Evolutionary conservation across 92 coral and sea anemone species (phyloP).

Genomic region (Palythoa caribaeorum): DNA sequence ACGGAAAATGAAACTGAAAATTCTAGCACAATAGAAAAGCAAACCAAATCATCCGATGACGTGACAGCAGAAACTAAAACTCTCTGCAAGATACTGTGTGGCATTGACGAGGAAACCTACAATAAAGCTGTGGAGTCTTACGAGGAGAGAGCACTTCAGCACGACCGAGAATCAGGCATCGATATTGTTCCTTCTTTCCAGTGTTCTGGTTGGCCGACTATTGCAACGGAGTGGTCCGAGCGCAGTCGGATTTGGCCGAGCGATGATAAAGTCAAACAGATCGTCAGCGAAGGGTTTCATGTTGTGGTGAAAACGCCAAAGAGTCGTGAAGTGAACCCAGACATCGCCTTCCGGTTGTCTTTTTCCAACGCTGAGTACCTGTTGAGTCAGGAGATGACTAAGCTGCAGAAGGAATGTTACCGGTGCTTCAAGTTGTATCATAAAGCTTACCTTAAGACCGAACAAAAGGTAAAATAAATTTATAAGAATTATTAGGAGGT

Average conservation of each 20-base stretch:
- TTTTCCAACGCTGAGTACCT: conserved; percentile 81
- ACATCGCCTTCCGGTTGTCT: conserved; percentile 79
- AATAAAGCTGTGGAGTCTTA: too few relatives aligned
- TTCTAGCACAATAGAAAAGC: neutral
- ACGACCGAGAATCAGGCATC: too few relatives aligned
- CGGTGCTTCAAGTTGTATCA: conserved; percentile 73
- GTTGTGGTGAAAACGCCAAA: conserved; percentile 75
- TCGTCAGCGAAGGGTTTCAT: too few relatives aligned
- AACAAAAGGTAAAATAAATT: conserved; percentile 24
- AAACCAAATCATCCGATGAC: neutral
- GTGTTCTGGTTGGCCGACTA: too few relatives aligned
- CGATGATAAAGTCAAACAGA: conserved; percentile 37
- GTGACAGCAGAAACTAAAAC: neutral
- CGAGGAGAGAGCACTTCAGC: too few relatives aligned
- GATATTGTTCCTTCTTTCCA: conserved; percentile 82
- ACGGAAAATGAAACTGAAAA: neutral
- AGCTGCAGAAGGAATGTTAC: conserved; percentile 77
- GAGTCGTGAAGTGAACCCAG: conserved; percentile 47
- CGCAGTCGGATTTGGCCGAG: conserved; percentile 83
- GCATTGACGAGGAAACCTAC: too few relatives aligned
- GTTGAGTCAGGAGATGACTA: conserved; percentile 70
- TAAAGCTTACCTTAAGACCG: conserved; percentile 45
- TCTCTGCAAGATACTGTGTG: neutral
- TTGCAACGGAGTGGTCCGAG: too few relatives aligned
- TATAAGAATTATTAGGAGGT: too few relatives aligned